Evolutionary conservation across 1,140 invertebrate species (phyloP).

Genomic region (Aphelenchoides avenae): DNA sequence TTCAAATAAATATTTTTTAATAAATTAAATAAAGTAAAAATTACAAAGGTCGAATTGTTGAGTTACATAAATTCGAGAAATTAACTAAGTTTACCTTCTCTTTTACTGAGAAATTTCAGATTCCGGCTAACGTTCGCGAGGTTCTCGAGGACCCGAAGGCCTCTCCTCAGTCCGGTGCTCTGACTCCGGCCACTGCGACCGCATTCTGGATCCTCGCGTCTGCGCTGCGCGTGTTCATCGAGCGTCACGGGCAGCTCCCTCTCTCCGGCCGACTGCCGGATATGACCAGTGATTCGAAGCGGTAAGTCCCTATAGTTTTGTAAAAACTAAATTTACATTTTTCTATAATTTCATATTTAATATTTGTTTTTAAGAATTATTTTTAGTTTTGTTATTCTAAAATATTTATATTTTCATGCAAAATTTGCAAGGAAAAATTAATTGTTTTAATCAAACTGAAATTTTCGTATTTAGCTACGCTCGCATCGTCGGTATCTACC

Average conservation of each 20-base stretch:
- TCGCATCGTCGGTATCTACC: not conserved
- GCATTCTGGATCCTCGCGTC: conserved; percentile 79
- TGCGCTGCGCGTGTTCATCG: conserved; percentile 81
- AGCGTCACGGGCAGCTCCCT: conserved; percentile 78
- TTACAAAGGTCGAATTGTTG: too few species aligned
- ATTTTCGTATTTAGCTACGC: not conserved
- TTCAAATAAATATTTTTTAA: too few species aligned
- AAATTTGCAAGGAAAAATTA: not conserved
- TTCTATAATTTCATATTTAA: not conserved
- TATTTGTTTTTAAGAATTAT: not conserved
- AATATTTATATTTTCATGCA: not conserved
- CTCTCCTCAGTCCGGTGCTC: too few species aligned
- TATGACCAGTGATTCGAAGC: conserved; percentile 90
- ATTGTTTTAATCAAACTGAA: not conserved
- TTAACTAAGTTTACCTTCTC: too few species aligned
- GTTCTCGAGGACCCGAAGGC: conserved; percentile 75
- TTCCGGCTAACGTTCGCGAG: conserved; percentile 64
- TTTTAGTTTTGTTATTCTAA: not conserved
- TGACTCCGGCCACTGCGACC: conserved; percentile 70
- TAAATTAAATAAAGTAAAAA: too few species aligned
- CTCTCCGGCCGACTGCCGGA: conserved; percentile 87
- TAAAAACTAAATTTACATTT: conserved; percentile 1
- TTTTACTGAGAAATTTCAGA: too few species aligned
- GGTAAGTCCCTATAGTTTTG: conserved; percentile 66
- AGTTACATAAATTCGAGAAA: too few species aligned